Conservation (phyloP, 2,113 vertebrate genomes). For the Eupsittula cactorum region DNA sequence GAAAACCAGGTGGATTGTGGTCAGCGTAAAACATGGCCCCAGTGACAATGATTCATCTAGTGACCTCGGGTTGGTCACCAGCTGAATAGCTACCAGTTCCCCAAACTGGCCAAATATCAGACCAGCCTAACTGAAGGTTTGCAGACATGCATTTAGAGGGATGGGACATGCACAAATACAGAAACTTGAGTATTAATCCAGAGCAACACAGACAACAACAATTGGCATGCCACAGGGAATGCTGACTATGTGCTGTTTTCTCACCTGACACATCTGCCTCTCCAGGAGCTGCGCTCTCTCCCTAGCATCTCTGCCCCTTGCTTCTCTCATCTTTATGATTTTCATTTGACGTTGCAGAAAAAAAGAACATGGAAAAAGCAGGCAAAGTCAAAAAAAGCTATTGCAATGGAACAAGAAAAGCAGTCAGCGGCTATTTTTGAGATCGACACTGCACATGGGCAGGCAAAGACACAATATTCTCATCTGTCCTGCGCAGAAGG, state of each 20-base stretch:
- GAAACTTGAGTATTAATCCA: neutral
- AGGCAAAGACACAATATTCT: neutral
- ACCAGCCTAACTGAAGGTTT: neutral
- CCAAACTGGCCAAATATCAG: neutral
- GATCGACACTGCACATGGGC: neutral
- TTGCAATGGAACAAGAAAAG: neutral
- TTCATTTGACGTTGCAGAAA: neutral
- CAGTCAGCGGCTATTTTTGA: neutral
- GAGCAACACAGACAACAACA: rapidly evolving
- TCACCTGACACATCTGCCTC: neutral
- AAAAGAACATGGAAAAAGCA: neutral
- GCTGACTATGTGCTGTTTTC: rapidly evolving
- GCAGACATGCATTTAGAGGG: neutral
- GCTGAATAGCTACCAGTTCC: neutral
- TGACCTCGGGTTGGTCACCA: neutral
- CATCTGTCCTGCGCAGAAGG: neutral
- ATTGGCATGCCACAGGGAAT: neutral
- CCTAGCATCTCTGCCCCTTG: neutral
- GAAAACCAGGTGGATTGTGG: neutral
- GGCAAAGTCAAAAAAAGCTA: neutral
- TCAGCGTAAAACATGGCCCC: neutral
- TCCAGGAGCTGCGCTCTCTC: neutral
- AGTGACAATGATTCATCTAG: neutral
- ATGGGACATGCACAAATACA: neutral
- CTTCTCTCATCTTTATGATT: neutral